Evolutionary conservation across 2,113 vertebrate genomes (phyloP).

Genomic region (Daphoenositta chrysoptera): DNA sequence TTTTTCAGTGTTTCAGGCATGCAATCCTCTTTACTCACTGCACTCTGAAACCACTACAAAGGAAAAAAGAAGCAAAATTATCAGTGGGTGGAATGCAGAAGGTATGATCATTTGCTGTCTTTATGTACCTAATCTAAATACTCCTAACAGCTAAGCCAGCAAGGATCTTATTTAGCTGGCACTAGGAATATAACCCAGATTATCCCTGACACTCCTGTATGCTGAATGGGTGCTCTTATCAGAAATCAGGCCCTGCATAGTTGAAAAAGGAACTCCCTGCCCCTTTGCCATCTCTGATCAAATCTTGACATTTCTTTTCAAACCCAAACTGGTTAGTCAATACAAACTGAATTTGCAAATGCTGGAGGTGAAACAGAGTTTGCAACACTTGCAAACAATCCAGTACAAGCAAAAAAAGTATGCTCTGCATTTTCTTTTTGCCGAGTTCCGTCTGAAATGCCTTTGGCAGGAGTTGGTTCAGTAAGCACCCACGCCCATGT

Average conservation of each 20-base stretch:
- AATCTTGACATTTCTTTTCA: background rate
- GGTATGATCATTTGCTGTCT: background rate
- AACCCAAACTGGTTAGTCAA: background rate
- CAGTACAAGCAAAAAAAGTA: background rate
- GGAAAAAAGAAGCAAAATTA: background rate
- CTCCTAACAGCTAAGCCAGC: background rate
- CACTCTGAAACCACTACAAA: constrained; percentile 86
- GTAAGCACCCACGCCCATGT: background rate
- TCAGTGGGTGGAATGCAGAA: background rate
- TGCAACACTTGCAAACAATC: background rate
- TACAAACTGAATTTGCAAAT: background rate
- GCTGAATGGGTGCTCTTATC: background rate
- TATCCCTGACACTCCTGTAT: background rate
- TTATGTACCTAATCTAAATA: background rate
- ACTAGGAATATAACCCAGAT: background rate
- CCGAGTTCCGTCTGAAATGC: background rate
- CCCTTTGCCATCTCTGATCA: background rate
- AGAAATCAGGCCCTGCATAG: background rate
- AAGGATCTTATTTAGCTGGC: background rate
- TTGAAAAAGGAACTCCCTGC: background rate
- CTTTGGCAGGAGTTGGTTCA: background rate
- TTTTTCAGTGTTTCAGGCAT: constrained; percentile 86
- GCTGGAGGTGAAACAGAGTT: background rate
- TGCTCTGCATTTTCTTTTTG: background rate
- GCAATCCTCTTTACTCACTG: constrained; percentile 83